Base-by-base conservation (phyloP, 2,888 invertebrate species). In the Cheilosia grossa region DNA sequence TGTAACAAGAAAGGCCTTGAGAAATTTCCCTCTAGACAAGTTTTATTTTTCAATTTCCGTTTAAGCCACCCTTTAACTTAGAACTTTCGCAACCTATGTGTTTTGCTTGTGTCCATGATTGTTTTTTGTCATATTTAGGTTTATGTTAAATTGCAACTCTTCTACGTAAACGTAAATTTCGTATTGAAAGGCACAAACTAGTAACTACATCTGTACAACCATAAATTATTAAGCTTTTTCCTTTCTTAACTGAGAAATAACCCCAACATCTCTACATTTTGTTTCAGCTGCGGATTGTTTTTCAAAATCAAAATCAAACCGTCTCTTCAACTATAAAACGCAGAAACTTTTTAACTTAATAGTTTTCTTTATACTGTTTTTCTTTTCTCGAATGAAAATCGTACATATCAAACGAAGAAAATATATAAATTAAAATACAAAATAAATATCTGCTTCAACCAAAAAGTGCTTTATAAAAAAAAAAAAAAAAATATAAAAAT, bases 391-490 rank as follows among this genome's bases (percentile, higher is more conserved):
- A 78, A 73, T 69, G 30, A 61, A 73, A 82, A 74, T 78, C 79
- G 10, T 80, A 80, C 83, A 83, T 83, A 83, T 83, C 83, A 77
- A 61, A 74, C 74, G 77, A 82, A 72, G 79, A 58, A 61, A 61
- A 63, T 33, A 74, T 47, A 58, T 10, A 33, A 33, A 37, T 9
- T 2, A 63, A 27, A 47, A 61, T 13, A 59, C 40, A 30, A 37
- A 72, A 49, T 63, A 66, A 67, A 47, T 33, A 69, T 54, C 54
- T 54, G 81, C 81, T 85, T 85, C 75, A 85, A 81, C 85, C 81
- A 85, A 85, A 83, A 81, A 85, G 80, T 85, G 85, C 85, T 85
- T 85, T 85, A 85, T 42, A 47, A 72, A 59, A 66, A 51, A 15
- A 24, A 67, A 51, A 27, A 44, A 9, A 4, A 63, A 51, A 27